phyloP scores from a whole-genome alignment of 2,888 invertebrate species.

The Ctena decussata region DNA sequence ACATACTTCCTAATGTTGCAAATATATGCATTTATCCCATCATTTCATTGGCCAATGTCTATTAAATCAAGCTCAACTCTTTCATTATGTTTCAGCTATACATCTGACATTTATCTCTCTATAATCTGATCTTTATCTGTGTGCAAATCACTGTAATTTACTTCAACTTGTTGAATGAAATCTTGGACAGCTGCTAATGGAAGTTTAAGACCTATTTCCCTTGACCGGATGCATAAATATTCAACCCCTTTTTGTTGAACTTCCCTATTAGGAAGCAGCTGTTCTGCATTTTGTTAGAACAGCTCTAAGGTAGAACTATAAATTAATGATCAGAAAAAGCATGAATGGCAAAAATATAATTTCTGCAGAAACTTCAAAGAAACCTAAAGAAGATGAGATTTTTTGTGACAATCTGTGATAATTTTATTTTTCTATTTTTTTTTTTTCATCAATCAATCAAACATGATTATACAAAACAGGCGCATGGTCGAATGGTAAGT shows the following conservation, averaged over 20 bases:
- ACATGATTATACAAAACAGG: too few species aligned
- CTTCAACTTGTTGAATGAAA: slow-evolving; percentile 10
- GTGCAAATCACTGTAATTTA: neutral
- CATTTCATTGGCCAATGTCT: neutral
- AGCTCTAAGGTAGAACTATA: too few species aligned
- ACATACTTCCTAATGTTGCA: neutral
- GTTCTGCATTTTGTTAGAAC: neutral
- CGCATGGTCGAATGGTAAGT: too few species aligned
- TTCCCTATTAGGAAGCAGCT: neutral
- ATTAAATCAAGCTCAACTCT: neutral
- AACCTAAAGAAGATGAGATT: too few species aligned
- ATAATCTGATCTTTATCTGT: slow-evolving; percentile 4
- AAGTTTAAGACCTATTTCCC: neutral
- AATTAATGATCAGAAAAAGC: too few species aligned
- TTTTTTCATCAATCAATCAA: too few species aligned
- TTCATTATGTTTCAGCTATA: neutral
- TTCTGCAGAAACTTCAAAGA: too few species aligned
- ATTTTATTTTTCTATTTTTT: too few species aligned
- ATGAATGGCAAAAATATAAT: too few species aligned
- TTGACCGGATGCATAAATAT: neutral
- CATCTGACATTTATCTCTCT: neutral
- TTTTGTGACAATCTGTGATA: too few species aligned
- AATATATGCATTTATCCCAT: neutral
- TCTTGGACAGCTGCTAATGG: neutral
- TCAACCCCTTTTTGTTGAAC: neutral